A percentile compares a stretch with the other conserved stretches of the same genome.
These are phyloP conservation scores for Sebastes minor DNA, from an alignment of 2,797 vertebrate genomes.

Conservation along the genomic window DNA sequence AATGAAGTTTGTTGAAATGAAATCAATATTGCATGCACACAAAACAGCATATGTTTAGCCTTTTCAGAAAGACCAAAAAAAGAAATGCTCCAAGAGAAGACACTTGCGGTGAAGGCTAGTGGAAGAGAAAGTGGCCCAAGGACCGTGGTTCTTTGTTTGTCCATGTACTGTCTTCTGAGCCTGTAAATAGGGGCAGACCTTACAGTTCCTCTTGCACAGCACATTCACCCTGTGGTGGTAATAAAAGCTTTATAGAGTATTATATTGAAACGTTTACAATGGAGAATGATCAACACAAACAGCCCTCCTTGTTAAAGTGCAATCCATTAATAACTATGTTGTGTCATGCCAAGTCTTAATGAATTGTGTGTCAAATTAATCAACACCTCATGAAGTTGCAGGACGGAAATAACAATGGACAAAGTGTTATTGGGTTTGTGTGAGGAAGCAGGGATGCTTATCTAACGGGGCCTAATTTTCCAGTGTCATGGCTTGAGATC, in stretches of 20 bases:
- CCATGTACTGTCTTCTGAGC: background rate
- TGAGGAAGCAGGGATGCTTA: background rate
- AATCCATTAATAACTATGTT: conserved; percentile 45
- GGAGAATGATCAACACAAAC: conserved; percentile 54
- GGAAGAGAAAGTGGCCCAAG: background rate
- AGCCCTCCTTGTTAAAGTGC: conserved; percentile 52
- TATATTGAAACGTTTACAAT: conserved; percentile 65
- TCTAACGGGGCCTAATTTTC: background rate
- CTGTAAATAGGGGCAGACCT: conserved; percentile 7
- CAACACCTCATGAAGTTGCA: conserved; percentile 19
- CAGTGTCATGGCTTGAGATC: background rate
- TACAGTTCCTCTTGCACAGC: conserved; percentile 23
- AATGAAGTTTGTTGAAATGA: background rate
- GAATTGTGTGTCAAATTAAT: conserved; percentile 59
- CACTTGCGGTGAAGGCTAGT: background rate
- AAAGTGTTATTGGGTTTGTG: conserved; percentile 11
- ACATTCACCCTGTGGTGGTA: conserved; percentile 21
- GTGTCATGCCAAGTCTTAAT: conserved; percentile 56
- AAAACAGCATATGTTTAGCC: background rate
- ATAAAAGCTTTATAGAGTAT: conserved; percentile 68
- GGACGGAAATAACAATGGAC: conserved; percentile 24
- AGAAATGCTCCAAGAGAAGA: background rate
- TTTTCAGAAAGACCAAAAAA: background rate
- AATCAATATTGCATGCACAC: background rate
- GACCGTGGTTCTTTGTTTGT: background rate